Percentiles rank a stretch among this genome's conserved stretches.
phyloP scores from a whole-genome alignment of 2,888 invertebrate genomes.

The Tromatobia lineatoria region DNA sequence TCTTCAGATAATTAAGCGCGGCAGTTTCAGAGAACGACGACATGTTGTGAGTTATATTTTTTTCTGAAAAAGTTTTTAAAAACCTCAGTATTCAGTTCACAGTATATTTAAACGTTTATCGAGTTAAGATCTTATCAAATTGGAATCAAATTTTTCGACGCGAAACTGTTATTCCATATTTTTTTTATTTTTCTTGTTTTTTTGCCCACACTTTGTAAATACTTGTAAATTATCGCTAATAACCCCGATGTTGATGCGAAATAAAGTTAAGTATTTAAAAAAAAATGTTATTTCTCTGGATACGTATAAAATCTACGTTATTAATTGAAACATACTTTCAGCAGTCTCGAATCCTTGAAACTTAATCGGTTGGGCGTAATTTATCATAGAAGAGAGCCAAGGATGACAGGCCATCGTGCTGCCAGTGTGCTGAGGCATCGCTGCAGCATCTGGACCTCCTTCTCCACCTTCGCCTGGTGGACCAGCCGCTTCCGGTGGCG shows the following conservation, averaged over 20 bases:
- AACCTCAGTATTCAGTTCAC: background rate
- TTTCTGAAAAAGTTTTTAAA: slow-evolving; percentile 85
- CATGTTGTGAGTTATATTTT: slow-evolving; percentile 90
- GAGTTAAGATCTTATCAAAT: too few relatives aligned
- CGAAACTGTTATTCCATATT: too few relatives aligned
- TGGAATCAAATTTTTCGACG: too few relatives aligned
- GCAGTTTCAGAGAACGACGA: slow-evolving; percentile 90
- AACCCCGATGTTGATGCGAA: too few relatives aligned
- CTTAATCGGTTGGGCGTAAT: slow-evolving; percentile 91
- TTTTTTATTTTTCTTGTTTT: too few relatives aligned
- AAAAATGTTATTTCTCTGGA: background rate
- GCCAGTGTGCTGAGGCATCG: slow-evolving; percentile 87
- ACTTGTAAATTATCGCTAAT: too few relatives aligned
- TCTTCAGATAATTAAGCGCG: slow-evolving; percentile 89
- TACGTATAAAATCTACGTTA: too few relatives aligned
- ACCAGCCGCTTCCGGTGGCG: slow-evolving; percentile 82
- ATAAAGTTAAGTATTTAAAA: too few relatives aligned
- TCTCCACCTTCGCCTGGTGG: slow-evolving; percentile 87
- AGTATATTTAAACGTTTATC: background rate
- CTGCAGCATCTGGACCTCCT: slow-evolving; percentile 81
- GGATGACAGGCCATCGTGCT: slow-evolving; percentile 91
- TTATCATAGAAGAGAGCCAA: slow-evolving; percentile 89
- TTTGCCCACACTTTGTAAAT: too few relatives aligned
- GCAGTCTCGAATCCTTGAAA: slow-evolving; percentile 90
- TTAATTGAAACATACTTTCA: slow-evolving; percentile 87